Base-by-base conservation (phyloP, 1,140 invertebrate genomes). In the Sitodiplosis mosellana region DNA sequence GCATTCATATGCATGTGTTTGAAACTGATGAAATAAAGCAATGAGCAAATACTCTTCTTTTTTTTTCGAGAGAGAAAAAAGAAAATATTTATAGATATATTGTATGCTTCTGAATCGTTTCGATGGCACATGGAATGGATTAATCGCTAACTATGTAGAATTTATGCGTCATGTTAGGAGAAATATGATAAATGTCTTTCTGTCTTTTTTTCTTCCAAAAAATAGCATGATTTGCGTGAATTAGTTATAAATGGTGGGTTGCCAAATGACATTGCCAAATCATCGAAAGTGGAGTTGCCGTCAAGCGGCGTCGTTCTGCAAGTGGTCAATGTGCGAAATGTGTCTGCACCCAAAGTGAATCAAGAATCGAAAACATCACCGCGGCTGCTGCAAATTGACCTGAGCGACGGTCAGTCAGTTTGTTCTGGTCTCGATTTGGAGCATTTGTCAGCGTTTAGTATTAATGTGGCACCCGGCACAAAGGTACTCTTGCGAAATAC, bases 301-400 rank as follows among this genome's bases (percentile, higher is more conserved):
- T 65, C 80, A 49, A 65, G 77, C 48, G 78, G 79, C 10, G 74
- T 81, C 48, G 72, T 87, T 49, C 77, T 92, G 11, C 89, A 94
- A 74, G 78, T 94, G 55, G 81, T 85, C 62, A 86, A 89, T 62
- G 72, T 90, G 40, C 71, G 84, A 14, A 92, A 92, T 70, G 75
- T 89, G 37, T 75, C 85, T 34, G 86, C 86, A 17, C 87, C 89
- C n/a, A 91, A 91, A 67, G 77, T 77, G 34, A 87, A 89, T 67
- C 86, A 91, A 59, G 83, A 88, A 53, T 88, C 84, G 14, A 75
- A 76, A 52, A 69, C 72, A 46, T 83, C 83, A 38, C 86, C 87
- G 1, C 71, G 84, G 11, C 78, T 92, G 70, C 66, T 92, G 44
- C 87, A 86, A 59, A 54, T 92, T 15, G 79, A 77, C 1, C 60